A percentile compares a stretch with the other conserved stretches of the same genome.
Evolutionary conservation across 30 jellyfish, hydroid and myxozoan species (phyloP).

Genomic region (Cassiopea xamachana): DNA sequence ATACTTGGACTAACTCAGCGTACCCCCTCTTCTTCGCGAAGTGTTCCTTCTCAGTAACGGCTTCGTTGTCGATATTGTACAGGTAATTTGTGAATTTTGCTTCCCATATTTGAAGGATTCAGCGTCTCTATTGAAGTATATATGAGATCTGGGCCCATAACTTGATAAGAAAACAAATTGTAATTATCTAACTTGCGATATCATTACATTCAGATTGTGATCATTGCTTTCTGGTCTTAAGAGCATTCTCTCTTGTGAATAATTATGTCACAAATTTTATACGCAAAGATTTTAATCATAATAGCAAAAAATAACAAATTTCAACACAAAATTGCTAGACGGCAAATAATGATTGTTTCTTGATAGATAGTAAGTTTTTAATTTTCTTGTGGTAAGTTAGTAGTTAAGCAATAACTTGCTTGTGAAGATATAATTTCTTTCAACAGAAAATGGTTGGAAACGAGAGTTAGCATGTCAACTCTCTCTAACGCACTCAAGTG

Average conservation of each 20-base stretch:
- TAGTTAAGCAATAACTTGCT: no score
- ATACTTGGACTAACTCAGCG: slow-evolving; percentile 12
- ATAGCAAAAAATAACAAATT: no score
- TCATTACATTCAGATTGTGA: no score
- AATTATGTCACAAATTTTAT: no score
- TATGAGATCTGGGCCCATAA: slow-evolving; percentile 72
- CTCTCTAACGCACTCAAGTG: slow-evolving; percentile 65
- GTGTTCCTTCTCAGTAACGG: slow-evolving; percentile 1
- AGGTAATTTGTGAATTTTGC: slow-evolving; percentile 50
- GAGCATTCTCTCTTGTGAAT: no score
- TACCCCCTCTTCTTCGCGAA: slow-evolving; percentile 13
- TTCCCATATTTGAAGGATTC: slow-evolving; percentile 61
- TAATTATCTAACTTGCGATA: no score
- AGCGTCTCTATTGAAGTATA: slow-evolving; percentile 36
- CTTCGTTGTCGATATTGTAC: slow-evolving; percentile 16
- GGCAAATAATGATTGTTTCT: no score
- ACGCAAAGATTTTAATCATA: no score
- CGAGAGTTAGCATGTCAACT: slow-evolving; percentile 40
- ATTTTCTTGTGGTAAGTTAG: no score
- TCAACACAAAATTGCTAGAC: no score
- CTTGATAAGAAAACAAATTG: background rate
- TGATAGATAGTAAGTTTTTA: no score
- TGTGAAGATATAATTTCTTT: background rate
- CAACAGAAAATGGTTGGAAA: slow-evolving; percentile 66
- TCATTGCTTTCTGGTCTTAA: no score